phyloP scores from a whole-genome alignment of 2,113 vertebrate species.

The Papio anubis region DNA sequence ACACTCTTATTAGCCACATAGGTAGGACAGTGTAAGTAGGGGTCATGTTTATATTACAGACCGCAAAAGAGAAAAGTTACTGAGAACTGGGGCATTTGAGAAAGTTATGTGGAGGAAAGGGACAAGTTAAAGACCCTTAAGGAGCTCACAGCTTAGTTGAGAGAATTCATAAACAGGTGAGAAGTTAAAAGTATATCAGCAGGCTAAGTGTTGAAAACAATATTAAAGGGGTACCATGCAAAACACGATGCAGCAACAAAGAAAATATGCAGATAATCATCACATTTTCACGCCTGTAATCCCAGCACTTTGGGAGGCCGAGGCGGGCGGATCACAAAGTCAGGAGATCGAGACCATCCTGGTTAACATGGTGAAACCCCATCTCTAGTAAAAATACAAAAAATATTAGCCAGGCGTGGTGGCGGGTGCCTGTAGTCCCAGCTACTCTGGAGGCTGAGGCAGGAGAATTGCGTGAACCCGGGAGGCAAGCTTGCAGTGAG shows the following conservation, averaged over 20 bases:
- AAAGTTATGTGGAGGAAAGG: background rate
- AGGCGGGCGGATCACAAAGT: too few relatives aligned
- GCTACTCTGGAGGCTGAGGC: too few relatives aligned
- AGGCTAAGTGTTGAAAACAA: background rate
- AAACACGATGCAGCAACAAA: background rate
- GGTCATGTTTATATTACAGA: slow-evolving; percentile 12
- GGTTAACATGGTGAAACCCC: too few relatives aligned
- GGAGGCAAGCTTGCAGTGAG: too few relatives aligned
- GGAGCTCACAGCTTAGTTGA: slow-evolving; percentile 19
- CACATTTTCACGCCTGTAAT: background rate
- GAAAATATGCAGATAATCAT: background rate
- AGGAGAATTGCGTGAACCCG: too few relatives aligned
- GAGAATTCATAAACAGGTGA: background rate
- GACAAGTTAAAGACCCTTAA: background rate
- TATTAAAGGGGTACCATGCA: background rate
- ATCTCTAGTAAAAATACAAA: too few relatives aligned
- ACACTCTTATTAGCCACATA: background rate
- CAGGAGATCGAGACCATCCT: too few relatives aligned
- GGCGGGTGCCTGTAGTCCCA: too few relatives aligned
- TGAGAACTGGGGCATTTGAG: background rate
- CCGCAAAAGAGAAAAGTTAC: background rate
- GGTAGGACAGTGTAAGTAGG: background rate
- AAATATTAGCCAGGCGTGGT: too few relatives aligned
- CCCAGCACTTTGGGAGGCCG: too few relatives aligned
- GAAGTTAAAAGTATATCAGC: slow-evolving; percentile 12